Base-by-base conservation (phyloP, 1,140 invertebrate species). In the Papilio aristodemus region DNA sequence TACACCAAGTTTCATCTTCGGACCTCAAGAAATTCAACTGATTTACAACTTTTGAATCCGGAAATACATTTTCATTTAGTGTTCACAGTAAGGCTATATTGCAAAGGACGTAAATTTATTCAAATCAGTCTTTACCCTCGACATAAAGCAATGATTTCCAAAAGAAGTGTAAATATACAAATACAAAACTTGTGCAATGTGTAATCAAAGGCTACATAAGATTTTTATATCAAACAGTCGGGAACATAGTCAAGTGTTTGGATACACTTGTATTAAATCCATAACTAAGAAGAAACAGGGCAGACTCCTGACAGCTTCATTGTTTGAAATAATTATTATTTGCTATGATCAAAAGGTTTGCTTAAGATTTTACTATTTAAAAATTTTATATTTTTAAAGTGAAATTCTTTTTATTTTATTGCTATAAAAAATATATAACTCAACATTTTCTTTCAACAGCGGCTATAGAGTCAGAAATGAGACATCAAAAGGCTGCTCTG, bases 381-480 rank as follows among this genome's bases (percentile, higher is more conserved):
- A 54, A 3, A 13, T 22, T n/a, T 32, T 32, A 32, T 32, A 39
- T 39, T 1, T 54, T 22, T 72, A 58, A 64, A 50, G 27, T 80
- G 67, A 76, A 43, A 68, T 74, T 75, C 38, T 70, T 73, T 70
- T 71, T 50, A 25, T 68, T 17, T 11, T 50, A 7, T 9, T 46
- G 0, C 1, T 39, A 11, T 19, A 37, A n/a, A 27, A 5, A 62
- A 38, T 32, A 66, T 14, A 37, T 54, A 41, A 46, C 27, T 69
- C 22, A 8, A 62, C 22, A 11, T 68, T 41, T 81, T 72, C 73
- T 75, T 80, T 75, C 64, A 60, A 54, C 79, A 91, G 88, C 92
- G 93, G 96, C 95, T 54, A 94, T 96, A 77, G 95, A 95, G 75
- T 94, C 96, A 75, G 96, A 97, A 91, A 93, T 95, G 78, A 94